Evolutionary conservation across 2,797 vertebrate genomes (phyloP), one percentile per base, ranked within the genome.

Genomic region (Thripadectes ignobilis): DNA sequence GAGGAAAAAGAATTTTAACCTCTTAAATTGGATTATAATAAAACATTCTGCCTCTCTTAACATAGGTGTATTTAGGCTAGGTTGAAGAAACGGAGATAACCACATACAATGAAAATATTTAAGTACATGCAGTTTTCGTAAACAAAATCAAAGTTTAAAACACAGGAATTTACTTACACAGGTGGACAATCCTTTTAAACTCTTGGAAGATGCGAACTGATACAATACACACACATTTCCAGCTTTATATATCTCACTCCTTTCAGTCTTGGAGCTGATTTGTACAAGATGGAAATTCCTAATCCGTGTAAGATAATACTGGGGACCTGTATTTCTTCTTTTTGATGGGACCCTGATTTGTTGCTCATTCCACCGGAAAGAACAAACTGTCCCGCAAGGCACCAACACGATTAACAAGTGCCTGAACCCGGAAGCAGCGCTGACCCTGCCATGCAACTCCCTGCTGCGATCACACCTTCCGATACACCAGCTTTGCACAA

Each of bases 281-380:
- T 63, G 76, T 48, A 76, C 83, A 90, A 43, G 74, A 43, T 38
- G 96, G 96, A 94, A 96, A 86, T 57, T 88, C 95, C 96, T 63
- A 12, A 1, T 51, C 55, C 49, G 39, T 21, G 85, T 32, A 78
- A 94, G 85, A 51, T 2, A 6, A 45, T 14, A 84, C 43, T 2
- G 51, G 45, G 88, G 96, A 96, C 92, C 88, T 86, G 89, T 94
- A 78, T 95, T 93, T 90, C 96, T 91, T 88, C 96, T 88, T 92
- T 77, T 27, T 38, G 76, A 86, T 22, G 4, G 73, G 92, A 81
- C 77, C 89, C 73, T 88, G 73, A 41, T 78, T 48, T 48, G 57
- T 9, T 59, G 66, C 74, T 61, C 91, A 30, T 18, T 29, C 17
- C 45, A 41, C 79, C 84, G 91, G 96, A 95, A 96, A 63, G 88